A percentile compares a stretch with the other conserved stretches of the same genome.
phyloP scores from a whole-genome alignment of 2,888 invertebrate genomes.

The Xestia ashworthii region DNA sequence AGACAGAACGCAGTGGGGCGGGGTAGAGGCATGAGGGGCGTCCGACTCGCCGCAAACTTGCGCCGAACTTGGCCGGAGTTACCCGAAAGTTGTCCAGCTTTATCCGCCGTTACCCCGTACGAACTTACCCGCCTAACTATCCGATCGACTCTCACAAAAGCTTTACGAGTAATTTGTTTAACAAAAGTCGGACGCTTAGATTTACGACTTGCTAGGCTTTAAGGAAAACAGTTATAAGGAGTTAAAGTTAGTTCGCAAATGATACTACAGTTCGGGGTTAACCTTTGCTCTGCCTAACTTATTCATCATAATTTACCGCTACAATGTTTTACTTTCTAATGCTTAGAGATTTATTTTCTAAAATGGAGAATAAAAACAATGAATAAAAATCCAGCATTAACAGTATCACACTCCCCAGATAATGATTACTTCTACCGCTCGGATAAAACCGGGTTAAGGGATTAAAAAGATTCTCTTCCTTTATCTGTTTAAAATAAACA shows the following conservation, averaged over 20 bases:
- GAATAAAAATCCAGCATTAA: constrained; percentile 23
- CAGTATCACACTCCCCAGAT: constrained; percentile 40
- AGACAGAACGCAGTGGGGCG: constrained; percentile 70
- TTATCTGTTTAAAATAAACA: constrained; percentile 62
- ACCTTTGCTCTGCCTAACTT: constrained; percentile 24
- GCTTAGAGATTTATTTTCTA: constrained; percentile 2
- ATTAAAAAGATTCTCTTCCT: constrained; percentile 48
- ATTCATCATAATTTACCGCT: constrained; percentile 21
- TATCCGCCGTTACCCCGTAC: constrained; percentile 70
- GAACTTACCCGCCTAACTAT: constrained; percentile 75
- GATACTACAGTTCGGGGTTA: constrained; percentile 32
- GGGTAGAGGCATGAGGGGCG: constrained; percentile 31
- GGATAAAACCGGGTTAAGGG: constrained; percentile 40
- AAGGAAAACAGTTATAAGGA: constrained; percentile 52
- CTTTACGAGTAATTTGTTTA: constrained; percentile 85
- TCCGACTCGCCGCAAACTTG: constrained; percentile 74
- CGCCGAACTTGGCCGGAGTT: constrained; percentile 63
- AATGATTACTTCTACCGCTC: constrained; percentile 36
- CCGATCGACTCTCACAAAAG: constrained; percentile 82
- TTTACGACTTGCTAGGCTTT: constrained; percentile 68
- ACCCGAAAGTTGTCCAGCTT: constrained; percentile 79
- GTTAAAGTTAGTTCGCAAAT: constrained; percentile 23
- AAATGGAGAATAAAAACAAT: constrained; percentile 8
- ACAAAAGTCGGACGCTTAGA: constrained; percentile 77
- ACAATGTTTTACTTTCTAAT: constrained; percentile 8